Conservation (phyloP, 1,140 invertebrate species). For the Zophobas morio region DNA sequence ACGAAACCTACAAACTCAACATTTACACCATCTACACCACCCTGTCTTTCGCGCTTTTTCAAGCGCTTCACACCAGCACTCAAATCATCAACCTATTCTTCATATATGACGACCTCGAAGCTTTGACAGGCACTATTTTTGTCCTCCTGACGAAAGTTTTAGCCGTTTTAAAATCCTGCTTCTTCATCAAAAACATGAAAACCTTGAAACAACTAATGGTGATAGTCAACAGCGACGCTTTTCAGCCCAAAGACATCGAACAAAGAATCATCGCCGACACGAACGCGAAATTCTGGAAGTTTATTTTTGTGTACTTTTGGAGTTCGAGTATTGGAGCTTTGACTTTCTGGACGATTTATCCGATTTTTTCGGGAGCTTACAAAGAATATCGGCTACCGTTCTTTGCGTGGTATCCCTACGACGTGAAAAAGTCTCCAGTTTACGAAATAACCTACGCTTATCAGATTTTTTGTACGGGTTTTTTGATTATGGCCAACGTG, state of each 20-base stretch:
- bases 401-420: conserved; percentile 20
- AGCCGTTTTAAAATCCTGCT: conserved; percentile 3
- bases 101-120: conserved; percentile 12
- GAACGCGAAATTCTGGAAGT: background rate
- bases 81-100: conserved; percentile 19
- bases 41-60: background rate
- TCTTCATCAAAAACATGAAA: conserved; percentile 1
- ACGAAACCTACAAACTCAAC: conserved; percentile 1
- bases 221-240: background rate
- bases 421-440: background rate
- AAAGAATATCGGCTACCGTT: conserved; percentile 11
- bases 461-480: background rate
- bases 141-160: background rate
- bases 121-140: conserved; percentile 2
- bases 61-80: background rate
- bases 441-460: conserved; percentile 17
- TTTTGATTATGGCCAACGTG: background rate
- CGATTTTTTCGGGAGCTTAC: background rate
- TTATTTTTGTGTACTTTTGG: background rate
- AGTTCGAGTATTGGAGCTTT: background rate
- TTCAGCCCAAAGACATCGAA: conserved; percentile 1
- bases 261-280: background rate
- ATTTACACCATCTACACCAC: conserved; percentile 6
- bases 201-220: background rate
- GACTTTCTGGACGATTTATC: conserved; percentile 12